Base-by-base conservation (phyloP, 1,140 invertebrate species). In the Telenomus remus region DNA sequence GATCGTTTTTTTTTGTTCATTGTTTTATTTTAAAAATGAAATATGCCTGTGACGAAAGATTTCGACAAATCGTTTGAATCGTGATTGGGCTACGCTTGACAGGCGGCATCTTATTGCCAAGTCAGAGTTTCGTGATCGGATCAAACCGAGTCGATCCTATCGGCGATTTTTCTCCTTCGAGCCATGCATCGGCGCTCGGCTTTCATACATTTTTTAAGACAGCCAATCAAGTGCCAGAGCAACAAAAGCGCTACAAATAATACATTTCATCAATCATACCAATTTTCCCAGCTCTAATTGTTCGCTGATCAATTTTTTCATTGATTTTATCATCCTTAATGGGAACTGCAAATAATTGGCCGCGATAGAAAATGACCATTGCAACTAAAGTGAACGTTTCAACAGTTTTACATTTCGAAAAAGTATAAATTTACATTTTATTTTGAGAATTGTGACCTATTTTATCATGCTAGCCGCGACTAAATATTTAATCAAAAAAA, bases 51-150 rank as follows among this genome's bases (percentile, higher is more conserved):
- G 69, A 70, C 64, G 71, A 71, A 61, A 53, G 50, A 74, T 74
- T 78, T 71, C 57, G 72, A 69, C 64, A 79, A 81, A 79, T 77
- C 74, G 74, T 76, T 76, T 48, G 7, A 63, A 68, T 72, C 68
- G 63, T 76, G 70, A 76, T 81, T 75, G 68, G 69, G 64, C 57
- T 64, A 68, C 65, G 43, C 37, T 66, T 46, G 65, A 69, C 65
- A 55, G 68, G 48, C 68, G 48, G 16, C 78, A 48, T 75, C 70
- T 76, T 81, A 75, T 79, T 80, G 80, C 80, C 64, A 56, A 80
- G 80, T 81, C 80, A 81, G 70, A 81, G 64, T 73, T 59, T 55
- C 63, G 72, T 53, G 80, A 80, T 81, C 75, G 71, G 69, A 78
- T 75, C 75, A 51, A 44, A 34, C 48, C 39, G 57, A 66, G 64